Evolutionary conservation across 2,797 vertebrate species (phyloP).

Genomic region (Leptoclinus maculatus): DNA sequence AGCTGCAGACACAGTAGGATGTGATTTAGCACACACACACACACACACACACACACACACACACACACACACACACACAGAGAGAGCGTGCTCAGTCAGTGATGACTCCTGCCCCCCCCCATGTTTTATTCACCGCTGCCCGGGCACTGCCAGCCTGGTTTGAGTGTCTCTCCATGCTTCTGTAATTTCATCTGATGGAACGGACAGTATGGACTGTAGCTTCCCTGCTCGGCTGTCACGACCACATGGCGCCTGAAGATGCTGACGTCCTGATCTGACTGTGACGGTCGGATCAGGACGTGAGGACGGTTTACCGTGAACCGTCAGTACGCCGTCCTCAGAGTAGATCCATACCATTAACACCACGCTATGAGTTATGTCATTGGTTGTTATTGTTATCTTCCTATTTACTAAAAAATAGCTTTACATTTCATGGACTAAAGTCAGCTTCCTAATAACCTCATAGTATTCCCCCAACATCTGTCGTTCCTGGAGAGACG

Average conservation of each 20-base stretch:
- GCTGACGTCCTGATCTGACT: constrained; percentile 36
- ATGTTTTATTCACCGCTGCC: constrained; percentile 86
- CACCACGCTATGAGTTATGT: constrained; percentile 3
- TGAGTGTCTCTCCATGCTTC: constrained; percentile 74
- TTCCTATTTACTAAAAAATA: background rate
- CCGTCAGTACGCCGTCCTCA: background rate
- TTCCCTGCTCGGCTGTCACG: constrained; percentile 76
- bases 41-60: too few relatives aligned
- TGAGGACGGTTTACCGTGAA: constrained; percentile 24
- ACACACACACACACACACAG: background rate
- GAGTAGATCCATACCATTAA: constrained; percentile 12
- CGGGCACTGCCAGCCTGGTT: constrained; percentile 83
- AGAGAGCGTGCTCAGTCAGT: background rate
- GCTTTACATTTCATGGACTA: background rate
- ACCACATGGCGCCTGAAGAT: constrained; percentile 49
- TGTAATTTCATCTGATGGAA: constrained; percentile 85
- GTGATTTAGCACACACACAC: constrained; percentile 33
- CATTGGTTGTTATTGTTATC: background rate
- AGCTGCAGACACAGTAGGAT: constrained; percentile 15
- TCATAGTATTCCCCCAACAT: background rate
- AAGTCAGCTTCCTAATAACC: background rate
- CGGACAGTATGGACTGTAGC: constrained; percentile 66
- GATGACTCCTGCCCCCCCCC: constrained; percentile 35
- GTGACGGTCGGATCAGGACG: background rate
- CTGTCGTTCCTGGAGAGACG: background rate